A percentile compares a stretch with the other conserved stretches of the same genome.
Conservation (phyloP, 2,888 invertebrate genomes). For the Cartodere bifasciata region DNA sequence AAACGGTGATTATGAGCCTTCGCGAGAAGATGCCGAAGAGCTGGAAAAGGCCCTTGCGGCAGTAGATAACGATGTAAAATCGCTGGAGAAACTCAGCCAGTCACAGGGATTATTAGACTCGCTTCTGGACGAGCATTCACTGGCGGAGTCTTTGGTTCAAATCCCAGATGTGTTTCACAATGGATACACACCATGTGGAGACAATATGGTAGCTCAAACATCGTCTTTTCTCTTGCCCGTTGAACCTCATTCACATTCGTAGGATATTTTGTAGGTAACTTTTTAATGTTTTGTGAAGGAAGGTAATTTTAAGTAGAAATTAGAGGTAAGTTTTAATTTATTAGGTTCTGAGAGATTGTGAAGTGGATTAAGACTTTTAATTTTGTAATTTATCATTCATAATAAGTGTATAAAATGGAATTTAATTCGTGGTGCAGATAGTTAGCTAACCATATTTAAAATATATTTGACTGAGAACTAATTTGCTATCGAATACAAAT, state of each 20-base stretch:
- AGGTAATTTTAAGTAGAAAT: no score
- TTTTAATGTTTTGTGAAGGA: no score
- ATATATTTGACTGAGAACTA: no score
- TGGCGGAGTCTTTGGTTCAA: conserved; percentile 37
- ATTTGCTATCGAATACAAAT: no score
- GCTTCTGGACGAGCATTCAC: conserved; percentile 46
- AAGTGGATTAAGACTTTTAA: conserved; percentile 1
- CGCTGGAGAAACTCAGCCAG: conserved; percentile 53
- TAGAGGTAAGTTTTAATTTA: no score
- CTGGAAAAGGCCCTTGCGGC: conserved; percentile 73
- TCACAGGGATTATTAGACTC: conserved; percentile 48
- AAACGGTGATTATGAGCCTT: conserved; percentile 58
- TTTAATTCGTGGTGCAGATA: no score
- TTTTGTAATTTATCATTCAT: no score
- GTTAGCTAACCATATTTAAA: no score
- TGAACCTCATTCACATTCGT: conserved; percentile 27
- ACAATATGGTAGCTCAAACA: conserved; percentile 27
- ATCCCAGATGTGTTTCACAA: conserved; percentile 39
- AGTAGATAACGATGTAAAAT: conserved; percentile 60
- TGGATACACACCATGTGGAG: conserved; percentile 32
- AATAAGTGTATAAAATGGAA: no score
- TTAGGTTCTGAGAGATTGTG: no score
- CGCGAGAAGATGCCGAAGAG: conserved; percentile 76
- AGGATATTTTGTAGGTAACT: neutral
- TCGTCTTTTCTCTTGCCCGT: conserved; percentile 27